phyloP scores from a whole-genome alignment of 2,797 vertebrate genomes.

The Muraenolepis orangiensis region DNA sequence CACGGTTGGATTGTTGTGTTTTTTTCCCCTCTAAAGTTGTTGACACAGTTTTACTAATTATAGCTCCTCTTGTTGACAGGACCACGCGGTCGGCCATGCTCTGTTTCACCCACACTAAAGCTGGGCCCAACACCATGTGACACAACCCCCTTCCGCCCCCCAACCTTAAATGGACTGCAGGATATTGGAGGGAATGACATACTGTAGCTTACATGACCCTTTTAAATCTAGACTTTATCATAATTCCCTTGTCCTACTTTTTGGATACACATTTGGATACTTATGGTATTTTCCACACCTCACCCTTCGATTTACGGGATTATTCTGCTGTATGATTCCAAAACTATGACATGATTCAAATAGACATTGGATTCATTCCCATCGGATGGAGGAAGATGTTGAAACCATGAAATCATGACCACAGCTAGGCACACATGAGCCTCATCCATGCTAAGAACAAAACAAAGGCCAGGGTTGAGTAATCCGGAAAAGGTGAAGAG shows the following conservation, averaged over 20 bases:
- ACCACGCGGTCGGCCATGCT: slow-evolving; percentile 48
- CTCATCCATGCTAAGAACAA: slow-evolving; percentile 54
- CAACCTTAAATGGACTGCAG: slow-evolving; percentile 50
- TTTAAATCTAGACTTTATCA: not conserved
- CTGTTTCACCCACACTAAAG: slow-evolving; percentile 61
- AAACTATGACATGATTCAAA: not conserved
- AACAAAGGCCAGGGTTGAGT: slow-evolving; percentile 36
- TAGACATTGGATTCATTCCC: not conserved
- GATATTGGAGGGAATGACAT: slow-evolving; percentile 28
- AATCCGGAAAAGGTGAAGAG: slow-evolving; percentile 13
- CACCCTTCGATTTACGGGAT: not conserved
- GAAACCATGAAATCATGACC: slow-evolving; percentile 56
- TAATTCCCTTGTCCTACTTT: too few relatives aligned
- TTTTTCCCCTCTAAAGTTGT: slow-evolving; percentile 16
- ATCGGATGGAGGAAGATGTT: not conserved
- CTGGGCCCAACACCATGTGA: slow-evolving; percentile 26
- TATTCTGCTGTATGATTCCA: not conserved
- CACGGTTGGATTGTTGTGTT: not conserved
- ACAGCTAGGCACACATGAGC: slow-evolving; percentile 62
- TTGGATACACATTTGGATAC: not conserved
- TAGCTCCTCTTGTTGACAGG: slow-evolving; percentile 41
- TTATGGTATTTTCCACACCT: not conserved
- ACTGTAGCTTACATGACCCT: slow-evolving; percentile 20
- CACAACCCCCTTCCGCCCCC: slow-evolving; percentile 29
- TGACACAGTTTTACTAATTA: slow-evolving; percentile 51